Base-by-base conservation (phyloP, 2,888 invertebrate genomes). In the Eupeodes latifasciatus region DNA sequence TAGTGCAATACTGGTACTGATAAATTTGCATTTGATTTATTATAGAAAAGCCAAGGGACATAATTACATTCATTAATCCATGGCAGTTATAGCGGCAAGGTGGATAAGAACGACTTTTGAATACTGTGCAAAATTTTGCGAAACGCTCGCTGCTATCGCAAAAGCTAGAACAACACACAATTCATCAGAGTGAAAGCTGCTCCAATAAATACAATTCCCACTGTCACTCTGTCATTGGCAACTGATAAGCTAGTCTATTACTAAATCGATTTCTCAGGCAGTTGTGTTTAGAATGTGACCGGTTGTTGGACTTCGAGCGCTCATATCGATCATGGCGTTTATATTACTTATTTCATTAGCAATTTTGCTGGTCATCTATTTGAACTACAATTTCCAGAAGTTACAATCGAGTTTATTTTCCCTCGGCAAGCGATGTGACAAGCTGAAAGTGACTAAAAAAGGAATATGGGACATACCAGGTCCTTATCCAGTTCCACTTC, bases 401-500 rank as follows among this genome's bases (percentile, higher is more conserved):
- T 89, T 92, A 78, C 85, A 90, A 44, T 90, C 91, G 51, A 91
- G 74, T 59, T 78, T 81, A 9, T 47, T 86, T 77, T 61, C 81
- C 5, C 19, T 80, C 14, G 81, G 72, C 4, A 83, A 67, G n/a
- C 83, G 44, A 16, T 55, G 71, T 1, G 78, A 66, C 9, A 80
- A 74, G 6, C 16, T 77, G 9, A 9, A 62, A 6, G 51, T 53
- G 2, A 11, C 49, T 12, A 57, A 49, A 40, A 55, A 89, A 36
- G 89, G 89, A n/a, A 90, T 94, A 44, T 93, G 93, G 92, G 91
- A 93, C 69, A 95, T 98, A 59, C 98, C 98, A 0, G 98, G 98
- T 1, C 97, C 97, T 0, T 93, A 95, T 10, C 92, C 95, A 0
- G 91, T 97, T 59, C 97, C 98, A 0, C 93, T 97, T 53, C 91